These are phyloP conservation scores for Triplophysa rosa DNA, from an alignment of 2,113 vertebrate species.

Conservation along the genomic window DNA sequence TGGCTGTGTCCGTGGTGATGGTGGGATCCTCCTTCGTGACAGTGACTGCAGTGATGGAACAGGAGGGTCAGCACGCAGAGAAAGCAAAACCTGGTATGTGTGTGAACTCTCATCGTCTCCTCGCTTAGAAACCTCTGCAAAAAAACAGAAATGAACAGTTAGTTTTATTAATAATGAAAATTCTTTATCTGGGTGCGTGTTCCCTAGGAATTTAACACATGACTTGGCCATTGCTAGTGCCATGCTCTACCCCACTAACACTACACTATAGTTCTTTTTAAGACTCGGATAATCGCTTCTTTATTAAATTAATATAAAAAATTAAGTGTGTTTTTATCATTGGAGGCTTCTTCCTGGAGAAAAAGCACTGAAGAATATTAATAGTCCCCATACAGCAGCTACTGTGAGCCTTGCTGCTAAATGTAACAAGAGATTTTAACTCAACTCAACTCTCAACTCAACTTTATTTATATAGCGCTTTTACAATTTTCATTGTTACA, in stretches of 20 bases:
- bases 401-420: background rate
- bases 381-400: slow-evolving; percentile 16
- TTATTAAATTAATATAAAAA: background rate
- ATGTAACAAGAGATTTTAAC: slow-evolving; percentile 5
- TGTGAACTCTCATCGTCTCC: slow-evolving; percentile 88
- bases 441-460: too few relatives aligned
- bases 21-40: slow-evolving; percentile 80
- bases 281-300: background rate
- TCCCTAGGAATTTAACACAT: too few relatives aligned
- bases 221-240: too few relatives aligned
- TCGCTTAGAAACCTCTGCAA: slow-evolving; percentile 65
- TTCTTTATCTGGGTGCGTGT: too few relatives aligned
- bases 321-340: background rate
- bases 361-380: slow-evolving; percentile 4
- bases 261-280: background rate
- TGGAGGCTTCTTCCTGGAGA: background rate
- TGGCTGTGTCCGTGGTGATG: slow-evolving; percentile 60
- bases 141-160: background rate
- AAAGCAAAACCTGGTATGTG: slow-evolving; percentile 95
- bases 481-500: too few relatives aligned
- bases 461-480: too few relatives aligned
- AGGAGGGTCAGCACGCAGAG: slow-evolving; percentile 94
- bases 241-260: background rate
- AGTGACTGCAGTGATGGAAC: slow-evolving; percentile 89
- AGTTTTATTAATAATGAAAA: too few relatives aligned